Evolutionary conservation across 2,888 invertebrate species (phyloP), one percentile per base, ranked within the genome.

Genomic region (Pterobdella sp.): DNA sequence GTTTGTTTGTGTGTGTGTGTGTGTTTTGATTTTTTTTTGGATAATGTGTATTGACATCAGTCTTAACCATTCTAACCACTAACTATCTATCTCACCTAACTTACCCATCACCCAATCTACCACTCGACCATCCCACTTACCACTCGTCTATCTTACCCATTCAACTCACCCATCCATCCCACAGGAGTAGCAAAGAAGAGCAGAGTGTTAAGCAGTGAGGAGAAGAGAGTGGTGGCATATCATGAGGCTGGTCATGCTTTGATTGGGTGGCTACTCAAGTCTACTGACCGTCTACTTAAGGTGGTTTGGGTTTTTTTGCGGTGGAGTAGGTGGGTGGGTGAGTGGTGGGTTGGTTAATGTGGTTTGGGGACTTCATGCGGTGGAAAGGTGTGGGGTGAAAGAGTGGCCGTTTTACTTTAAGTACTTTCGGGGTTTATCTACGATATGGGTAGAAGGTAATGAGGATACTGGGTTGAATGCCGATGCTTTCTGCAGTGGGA

Each of bases 201-300:
- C 72, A 90, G 91, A 81, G 90, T 84, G 0, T 88, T 95, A 86
- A 89, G 91, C 0, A 89, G 77, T 29, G 80, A 81, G 72, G 86
- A 86, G 76, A 82, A 83, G 77, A 81, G 82, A 74, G 88, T 85
- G 3, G 84, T 87, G 88, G 87, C 87, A 0, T 87, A 84, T 78
- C 87, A 88, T 78, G 87, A 98, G 85, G 90, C 94, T 0, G 97
- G 97, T 0, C 96, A 96, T 84, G 97, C 96, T 0, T 82, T 98
- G 0, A 90, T 92, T 0, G 95, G 94, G 7, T 99, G 98, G 98
- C 85, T 99, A 81, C 84, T 97, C 35, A 90, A 94, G 79, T 90
- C 94, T 79, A 94, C 96, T 0, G 94, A 96, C 84, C 93, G 95
- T 0, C 85, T 98, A 49, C 86, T 98, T 0, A 96, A 96, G 86